A percentile compares a stretch with the other conserved stretches of the same genome.
These are phyloP conservation scores for Hemithea aestivaria DNA, from an alignment of 2,888 invertebrate genomes.

Conservation along the genomic window DNA sequence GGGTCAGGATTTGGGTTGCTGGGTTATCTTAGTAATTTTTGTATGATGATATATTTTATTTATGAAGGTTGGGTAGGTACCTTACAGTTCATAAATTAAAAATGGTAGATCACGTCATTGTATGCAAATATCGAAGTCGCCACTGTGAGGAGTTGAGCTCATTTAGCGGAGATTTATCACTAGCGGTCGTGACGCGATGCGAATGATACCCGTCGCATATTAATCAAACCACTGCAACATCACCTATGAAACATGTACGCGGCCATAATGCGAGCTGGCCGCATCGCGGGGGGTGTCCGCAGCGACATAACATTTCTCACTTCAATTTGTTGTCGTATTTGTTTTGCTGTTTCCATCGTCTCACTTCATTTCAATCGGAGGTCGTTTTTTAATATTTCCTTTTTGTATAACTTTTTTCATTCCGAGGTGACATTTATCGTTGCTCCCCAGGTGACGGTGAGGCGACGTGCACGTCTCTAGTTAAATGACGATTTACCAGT, in stretches of 20 bases:
- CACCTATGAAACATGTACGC: slow-evolving; percentile 34
- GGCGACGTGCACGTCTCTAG: slow-evolving; percentile 52
- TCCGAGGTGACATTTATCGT: slow-evolving; percentile 75
- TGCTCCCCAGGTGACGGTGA: slow-evolving; percentile 64
- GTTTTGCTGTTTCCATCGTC: slow-evolving; percentile 61
- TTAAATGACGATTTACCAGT: slow-evolving; percentile 71
- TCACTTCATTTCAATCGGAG: slow-evolving; percentile 67
- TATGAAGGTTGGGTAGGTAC: too few relatives aligned
- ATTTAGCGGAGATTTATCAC: slow-evolving; percentile 63
- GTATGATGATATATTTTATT: too few relatives aligned
- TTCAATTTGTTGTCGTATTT: slow-evolving; percentile 68
- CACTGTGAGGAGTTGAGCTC: slow-evolving; percentile 51
- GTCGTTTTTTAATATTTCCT: slow-evolving; percentile 52
- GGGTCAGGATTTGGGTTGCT: too few relatives aligned
- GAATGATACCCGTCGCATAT: slow-evolving; percentile 55
- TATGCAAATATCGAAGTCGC: slow-evolving; percentile 63
- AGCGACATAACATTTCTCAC: slow-evolving; percentile 72
- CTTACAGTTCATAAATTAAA: too few relatives aligned
- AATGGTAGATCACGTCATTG: too few relatives aligned
- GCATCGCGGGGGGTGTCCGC: slow-evolving; percentile 60
- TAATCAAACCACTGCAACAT: slow-evolving; percentile 60
- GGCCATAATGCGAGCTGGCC: slow-evolving; percentile 33
- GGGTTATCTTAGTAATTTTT: too few relatives aligned
- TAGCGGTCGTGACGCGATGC: slow-evolving; percentile 46
- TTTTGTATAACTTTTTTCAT: slow-evolving; percentile 67